These are phyloP conservation scores for Drosophila oshimai DNA, from an alignment of 1,140 invertebrate species.

Conservation along the genomic window DNA sequence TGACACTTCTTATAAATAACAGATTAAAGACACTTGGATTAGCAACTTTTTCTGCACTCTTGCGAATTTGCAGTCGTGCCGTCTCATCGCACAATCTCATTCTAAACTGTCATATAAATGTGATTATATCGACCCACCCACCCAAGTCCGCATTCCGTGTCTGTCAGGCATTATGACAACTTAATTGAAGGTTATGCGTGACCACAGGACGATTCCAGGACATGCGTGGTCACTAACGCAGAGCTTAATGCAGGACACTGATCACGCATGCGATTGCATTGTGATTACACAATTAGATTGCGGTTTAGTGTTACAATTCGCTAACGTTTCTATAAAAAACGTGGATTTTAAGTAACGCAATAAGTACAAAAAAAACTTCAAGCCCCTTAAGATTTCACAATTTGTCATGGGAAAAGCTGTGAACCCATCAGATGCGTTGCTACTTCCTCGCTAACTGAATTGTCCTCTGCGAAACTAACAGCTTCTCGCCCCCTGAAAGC, in stretches of 20 bases:
- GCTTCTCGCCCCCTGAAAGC: conserved; percentile 37
- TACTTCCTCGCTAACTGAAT: background rate
- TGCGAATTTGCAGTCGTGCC: conserved; percentile 1
- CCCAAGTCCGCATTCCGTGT: background rate
- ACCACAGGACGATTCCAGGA: conserved; percentile 7
- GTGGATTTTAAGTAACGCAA: too few relatives aligned
- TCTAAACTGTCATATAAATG: conserved; percentile 37
- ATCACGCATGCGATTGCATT: conserved; percentile 36
- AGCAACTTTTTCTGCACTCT: conserved; percentile 7
- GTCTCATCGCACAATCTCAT: conserved; percentile 29
- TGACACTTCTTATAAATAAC: conserved; percentile 26
- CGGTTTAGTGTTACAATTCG: conserved; percentile 11
- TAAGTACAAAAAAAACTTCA: background rate
- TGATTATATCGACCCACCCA: conserved; percentile 24
- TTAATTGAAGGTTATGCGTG: conserved; percentile 63
- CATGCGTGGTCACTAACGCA: background rate
- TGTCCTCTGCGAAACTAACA: conserved; percentile 9
- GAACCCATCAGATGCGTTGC: background rate
- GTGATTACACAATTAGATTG: conserved; percentile 25
- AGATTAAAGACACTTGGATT: conserved; percentile 6
- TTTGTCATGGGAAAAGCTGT: background rate
- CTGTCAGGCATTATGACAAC: conserved; percentile 43
- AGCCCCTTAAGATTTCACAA: background rate
- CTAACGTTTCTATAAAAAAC: background rate
- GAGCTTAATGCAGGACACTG: conserved; percentile 9